phyloP scores from a whole-genome alignment of 2,113 vertebrate genomes.

The Xenopus borealis region DNA sequence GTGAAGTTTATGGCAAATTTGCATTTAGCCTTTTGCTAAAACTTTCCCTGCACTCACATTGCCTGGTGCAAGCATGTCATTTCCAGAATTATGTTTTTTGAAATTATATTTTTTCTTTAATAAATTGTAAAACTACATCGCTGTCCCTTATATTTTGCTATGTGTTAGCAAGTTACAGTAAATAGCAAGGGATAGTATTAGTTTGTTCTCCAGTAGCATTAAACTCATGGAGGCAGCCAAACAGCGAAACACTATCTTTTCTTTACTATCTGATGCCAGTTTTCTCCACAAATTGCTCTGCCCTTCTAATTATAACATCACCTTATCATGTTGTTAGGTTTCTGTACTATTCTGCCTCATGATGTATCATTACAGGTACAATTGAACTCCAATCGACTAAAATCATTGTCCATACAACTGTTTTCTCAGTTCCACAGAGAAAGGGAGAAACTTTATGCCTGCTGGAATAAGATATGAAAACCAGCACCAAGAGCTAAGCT shows the following conservation, averaged over 20 bases:
- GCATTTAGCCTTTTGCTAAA: no score
- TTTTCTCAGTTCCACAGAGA: conserved; percentile 7
- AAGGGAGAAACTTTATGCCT: neutral
- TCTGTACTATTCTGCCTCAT: neutral
- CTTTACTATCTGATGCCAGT: conserved; percentile 1
- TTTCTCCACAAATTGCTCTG: conserved; percentile 1
- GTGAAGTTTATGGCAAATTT: no score
- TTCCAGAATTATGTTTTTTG: no score
- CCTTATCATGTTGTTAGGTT: conserved; percentile 23
- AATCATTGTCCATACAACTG: conserved; percentile 15
- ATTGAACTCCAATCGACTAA: conserved; percentile 11
- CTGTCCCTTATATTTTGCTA: no score
- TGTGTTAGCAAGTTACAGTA: no score
- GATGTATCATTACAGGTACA: conserved; percentile 27
- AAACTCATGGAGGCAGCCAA: no score
- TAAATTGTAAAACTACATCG: no score
- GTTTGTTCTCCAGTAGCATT: no score
- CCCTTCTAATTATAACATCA: conserved; percentile 12
- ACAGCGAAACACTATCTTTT: conserved; percentile 12
- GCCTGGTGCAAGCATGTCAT: no score
- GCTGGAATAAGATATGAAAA: conserved; percentile 15
- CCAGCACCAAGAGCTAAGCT: neutral
- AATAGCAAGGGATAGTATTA: no score
- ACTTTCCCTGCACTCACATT: no score
- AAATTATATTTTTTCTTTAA: no score